Conservation (phyloP, 1,140 invertebrate genomes). For the Leguminivora glycinivorella region DNA sequence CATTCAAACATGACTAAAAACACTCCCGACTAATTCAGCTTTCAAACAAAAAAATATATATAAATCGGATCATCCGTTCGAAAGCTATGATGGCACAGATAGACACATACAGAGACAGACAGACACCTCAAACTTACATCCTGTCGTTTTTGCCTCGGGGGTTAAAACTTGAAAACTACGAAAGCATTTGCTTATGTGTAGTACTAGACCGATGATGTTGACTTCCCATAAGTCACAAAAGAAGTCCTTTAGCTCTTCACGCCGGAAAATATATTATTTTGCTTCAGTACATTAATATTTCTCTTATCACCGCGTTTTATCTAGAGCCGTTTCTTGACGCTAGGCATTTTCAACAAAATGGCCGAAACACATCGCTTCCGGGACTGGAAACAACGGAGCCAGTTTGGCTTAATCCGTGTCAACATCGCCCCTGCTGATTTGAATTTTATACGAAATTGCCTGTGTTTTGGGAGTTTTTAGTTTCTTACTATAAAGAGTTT, state of each 20-base stretch:
- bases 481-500: not conserved
- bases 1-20: no score
- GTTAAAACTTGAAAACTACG: no score
- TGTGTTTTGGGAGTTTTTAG: not conserved
- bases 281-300: not conserved
- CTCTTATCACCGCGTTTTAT: not conserved
- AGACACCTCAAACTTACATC: no score
- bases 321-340: not conserved
- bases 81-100: no score
- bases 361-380: slow-evolving; percentile 10
- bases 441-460: not conserved
- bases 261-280: not conserved
- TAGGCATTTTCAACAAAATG: slow-evolving; percentile 8
- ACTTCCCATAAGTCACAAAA: no score
- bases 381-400: not conserved
- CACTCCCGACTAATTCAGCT: no score
- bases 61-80: no score
- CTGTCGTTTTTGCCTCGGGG: no score
- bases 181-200: no score
- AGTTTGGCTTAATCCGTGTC: not conserved
- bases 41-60: no score
- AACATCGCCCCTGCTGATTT: not conserved
- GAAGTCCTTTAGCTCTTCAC: not conserved
- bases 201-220: no score
- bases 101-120: no score